Evolutionary conservation across 2,888 invertebrate species (phyloP).

Genomic region (Isoperla grammatica): DNA sequence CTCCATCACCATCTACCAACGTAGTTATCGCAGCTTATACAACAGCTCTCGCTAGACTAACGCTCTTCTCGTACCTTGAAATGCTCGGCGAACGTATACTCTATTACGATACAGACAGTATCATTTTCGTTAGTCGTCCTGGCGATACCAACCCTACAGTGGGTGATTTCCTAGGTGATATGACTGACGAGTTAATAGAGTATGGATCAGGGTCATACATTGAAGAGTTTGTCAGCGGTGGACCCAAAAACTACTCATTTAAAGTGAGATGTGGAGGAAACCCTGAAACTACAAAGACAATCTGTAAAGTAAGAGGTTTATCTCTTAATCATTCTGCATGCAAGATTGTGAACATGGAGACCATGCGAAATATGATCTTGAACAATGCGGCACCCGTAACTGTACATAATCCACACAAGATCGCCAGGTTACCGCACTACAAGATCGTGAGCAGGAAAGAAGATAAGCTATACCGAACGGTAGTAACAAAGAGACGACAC

Average conservation of each 20-base stretch:
- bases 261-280: conserved; percentile 26
- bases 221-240: conserved; percentile 38
- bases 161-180: too few relatives aligned
- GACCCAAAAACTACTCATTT: conserved; percentile 40
- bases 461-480: background rate
- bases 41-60: too few relatives aligned
- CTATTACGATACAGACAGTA: conserved; percentile 41
- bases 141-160: too few relatives aligned
- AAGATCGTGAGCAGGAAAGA: background rate
- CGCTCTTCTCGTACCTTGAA: too few relatives aligned
- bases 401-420: background rate
- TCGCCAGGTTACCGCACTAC: background rate
- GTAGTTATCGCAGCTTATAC: too few relatives aligned
- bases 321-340: conserved; percentile 27
- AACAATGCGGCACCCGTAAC: background rate
- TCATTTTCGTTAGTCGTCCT: conserved; percentile 35
- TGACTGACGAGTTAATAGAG: conserved; percentile 38
- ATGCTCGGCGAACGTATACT: conserved; percentile 35
- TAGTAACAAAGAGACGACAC: too few relatives aligned
- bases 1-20: too few relatives aligned
- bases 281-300: conserved; percentile 4
- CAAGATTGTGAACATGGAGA: background rate
- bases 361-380: background rate
- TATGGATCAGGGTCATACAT: conserved; percentile 36
- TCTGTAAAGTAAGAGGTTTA: conserved; percentile 36